Conservation (phyloP, 2,797 vertebrate species). For the Cottoperca gobio region DNA sequence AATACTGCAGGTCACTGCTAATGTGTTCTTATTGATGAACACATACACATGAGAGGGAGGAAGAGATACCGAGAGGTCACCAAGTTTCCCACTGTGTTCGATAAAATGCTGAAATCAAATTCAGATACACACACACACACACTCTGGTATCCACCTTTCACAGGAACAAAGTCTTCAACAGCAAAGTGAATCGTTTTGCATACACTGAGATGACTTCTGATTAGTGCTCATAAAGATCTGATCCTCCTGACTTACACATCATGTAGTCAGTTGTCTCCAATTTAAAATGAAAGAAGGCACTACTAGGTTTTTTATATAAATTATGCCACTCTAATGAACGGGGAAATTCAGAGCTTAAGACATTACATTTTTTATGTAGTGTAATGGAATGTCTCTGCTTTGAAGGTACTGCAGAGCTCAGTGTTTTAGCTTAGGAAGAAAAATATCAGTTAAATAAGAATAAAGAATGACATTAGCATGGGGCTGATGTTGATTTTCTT, state of each 20-base stretch:
- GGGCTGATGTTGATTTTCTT: conserved; percentile 8
- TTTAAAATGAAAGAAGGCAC: conserved; percentile 35
- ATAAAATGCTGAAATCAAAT: conserved; percentile 15
- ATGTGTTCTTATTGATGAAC: conserved; percentile 25
- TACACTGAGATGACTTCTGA: conserved; percentile 7
- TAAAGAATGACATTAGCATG: conserved; percentile 1
- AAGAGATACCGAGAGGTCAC: not conserved
- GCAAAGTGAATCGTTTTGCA: conserved; percentile 14
- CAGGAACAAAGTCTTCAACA: not conserved
- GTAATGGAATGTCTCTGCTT: conserved; percentile 31
- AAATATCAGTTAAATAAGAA: conserved; percentile 12
- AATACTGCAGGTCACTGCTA: conserved; percentile 36
- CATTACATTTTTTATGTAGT: conserved; percentile 42
- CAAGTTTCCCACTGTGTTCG: not conserved
- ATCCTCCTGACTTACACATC: conserved; percentile 36
- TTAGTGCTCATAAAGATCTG: conserved; percentile 23
- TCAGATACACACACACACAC: not conserved
- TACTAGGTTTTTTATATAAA: conserved; percentile 34
- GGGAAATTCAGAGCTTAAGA: conserved; percentile 39
- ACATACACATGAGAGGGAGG: conserved; percentile 10
- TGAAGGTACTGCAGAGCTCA: not conserved
- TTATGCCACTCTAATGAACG: conserved; percentile 43
- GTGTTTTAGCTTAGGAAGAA: conserved; percentile 24
- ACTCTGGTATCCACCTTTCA: not conserved
- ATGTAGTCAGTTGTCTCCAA: conserved; percentile 31